phyloP scores from a whole-genome alignment of 2,888 invertebrate species.

The Oxyscelio sp. region DNA sequence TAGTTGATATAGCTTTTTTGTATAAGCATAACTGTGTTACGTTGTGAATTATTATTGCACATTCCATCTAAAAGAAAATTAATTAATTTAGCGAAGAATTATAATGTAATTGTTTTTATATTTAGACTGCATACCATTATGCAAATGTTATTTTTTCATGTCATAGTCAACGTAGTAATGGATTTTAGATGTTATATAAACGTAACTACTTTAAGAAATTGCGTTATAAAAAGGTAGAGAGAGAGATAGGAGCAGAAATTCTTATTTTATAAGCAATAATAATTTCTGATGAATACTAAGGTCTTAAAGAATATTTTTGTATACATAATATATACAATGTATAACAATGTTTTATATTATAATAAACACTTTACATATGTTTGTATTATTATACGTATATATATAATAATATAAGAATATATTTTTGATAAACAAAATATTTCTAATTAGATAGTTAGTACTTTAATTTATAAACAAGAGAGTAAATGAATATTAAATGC shows the following conservation, averaged over 20 bases:
- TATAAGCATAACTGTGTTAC: slow-evolving; percentile 55
- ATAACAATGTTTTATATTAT: no score
- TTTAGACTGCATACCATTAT: slow-evolving; percentile 31
- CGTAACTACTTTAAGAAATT: slow-evolving; percentile 10
- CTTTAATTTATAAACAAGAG: neutral
- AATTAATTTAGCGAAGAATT: slow-evolving; percentile 29
- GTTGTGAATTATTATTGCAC: slow-evolving; percentile 23
- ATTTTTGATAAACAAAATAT: neutral
- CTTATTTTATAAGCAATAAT: slow-evolving; percentile 9
- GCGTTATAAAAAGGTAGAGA: slow-evolving; percentile 14
- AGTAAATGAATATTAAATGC: neutral
- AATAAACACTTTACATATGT: no score
- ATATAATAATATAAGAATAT: no score
- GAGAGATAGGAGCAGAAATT: no score
- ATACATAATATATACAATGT: no score
- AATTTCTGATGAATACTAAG: neutral
- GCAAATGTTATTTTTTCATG: slow-evolving; percentile 32
- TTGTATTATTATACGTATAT: no score
- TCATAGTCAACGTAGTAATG: slow-evolving; percentile 22
- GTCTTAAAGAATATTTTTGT: neutral
- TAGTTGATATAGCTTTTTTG: slow-evolving; percentile 46
- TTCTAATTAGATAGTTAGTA: neutral
- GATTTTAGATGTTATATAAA: slow-evolving; percentile 21
- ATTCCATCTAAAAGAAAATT: slow-evolving; percentile 45
- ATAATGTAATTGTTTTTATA: slow-evolving; percentile 26